Evolutionary conservation across 2,888 invertebrate genomes (phyloP).

Genomic region (Idaea aversata): DNA sequence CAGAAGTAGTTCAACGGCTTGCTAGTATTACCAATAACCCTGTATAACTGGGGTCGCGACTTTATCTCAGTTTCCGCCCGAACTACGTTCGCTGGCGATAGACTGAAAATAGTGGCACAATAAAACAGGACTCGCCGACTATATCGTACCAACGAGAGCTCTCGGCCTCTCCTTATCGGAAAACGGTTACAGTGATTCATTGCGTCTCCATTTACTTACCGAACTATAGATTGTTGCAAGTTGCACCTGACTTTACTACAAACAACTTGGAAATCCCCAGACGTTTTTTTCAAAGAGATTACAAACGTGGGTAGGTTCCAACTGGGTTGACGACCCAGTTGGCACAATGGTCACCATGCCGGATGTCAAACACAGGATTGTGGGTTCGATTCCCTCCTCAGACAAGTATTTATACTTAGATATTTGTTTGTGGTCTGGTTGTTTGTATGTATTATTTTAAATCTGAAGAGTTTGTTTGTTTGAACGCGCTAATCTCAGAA

Average conservation of each 20-base stretch:
- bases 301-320: too few species aligned
- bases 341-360: too few species aligned
- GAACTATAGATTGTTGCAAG: constrained; percentile 35
- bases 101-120: constrained; percentile 74
- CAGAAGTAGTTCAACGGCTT: too few species aligned
- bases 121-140: constrained; percentile 68
- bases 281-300: background rate
- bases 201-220: constrained; percentile 63
- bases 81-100: constrained; percentile 68
- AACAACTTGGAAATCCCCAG: background rate
- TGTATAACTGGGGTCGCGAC: constrained; percentile 69
- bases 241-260: constrained; percentile 33
- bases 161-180: constrained; percentile 65
- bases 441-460: too few species aligned
- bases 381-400: too few species aligned
- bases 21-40: too few species aligned
- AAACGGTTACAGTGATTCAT: constrained; percentile 75
- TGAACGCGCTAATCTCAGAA: too few species aligned
- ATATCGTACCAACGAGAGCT: constrained; percentile 51
- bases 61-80: constrained; percentile 76
- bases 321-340: too few species aligned
- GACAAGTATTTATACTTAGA: too few species aligned
- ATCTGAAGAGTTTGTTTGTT: too few species aligned
- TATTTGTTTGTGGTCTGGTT: too few species aligned
- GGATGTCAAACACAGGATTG: too few species aligned